phyloP scores from a whole-genome alignment of 2,888 invertebrate genomes.

The Spodoptera littoralis region DNA sequence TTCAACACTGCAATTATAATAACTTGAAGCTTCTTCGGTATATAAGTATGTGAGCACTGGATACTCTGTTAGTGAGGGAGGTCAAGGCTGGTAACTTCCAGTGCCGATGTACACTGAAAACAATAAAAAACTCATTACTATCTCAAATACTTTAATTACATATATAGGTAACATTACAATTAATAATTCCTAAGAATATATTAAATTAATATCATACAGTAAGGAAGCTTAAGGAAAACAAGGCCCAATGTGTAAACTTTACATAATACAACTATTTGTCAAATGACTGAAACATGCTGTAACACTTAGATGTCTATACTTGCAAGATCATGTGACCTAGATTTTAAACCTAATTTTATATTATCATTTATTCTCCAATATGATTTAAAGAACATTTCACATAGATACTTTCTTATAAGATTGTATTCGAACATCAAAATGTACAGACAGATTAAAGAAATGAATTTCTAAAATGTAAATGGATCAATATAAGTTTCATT shows the following conservation, averaged over 20 bases:
- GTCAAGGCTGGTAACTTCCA: conserved; percentile 77
- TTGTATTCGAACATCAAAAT: too few relatives aligned
- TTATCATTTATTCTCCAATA: conserved; percentile 2
- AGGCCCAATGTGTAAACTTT: conserved; percentile 4
- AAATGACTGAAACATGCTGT: conserved; percentile 32
- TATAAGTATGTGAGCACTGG: conserved; percentile 76
- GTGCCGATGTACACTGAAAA: conserved; percentile 83
- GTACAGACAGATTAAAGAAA: too few relatives aligned
- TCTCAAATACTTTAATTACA: conserved; percentile 44
- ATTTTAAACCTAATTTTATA: conserved; percentile 19
- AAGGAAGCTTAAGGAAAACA: conserved; percentile 29
- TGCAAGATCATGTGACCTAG: conserved; percentile 51
- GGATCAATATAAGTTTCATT: too few relatives aligned
- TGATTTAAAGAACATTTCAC: neutral
- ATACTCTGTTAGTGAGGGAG: conserved; percentile 64
- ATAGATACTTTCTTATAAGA: neutral
- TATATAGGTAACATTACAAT: conserved; percentile 14
- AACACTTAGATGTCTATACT: conserved; percentile 13
- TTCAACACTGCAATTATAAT: conserved; percentile 71
- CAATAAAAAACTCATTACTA: conserved; percentile 57
- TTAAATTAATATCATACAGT: conserved; percentile 19
- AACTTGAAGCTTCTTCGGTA: conserved; percentile 74
- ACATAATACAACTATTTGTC: conserved; percentile 14
- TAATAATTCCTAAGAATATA: conserved; percentile 1
- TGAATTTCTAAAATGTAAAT: too few relatives aligned